Conservation (phyloP, 2,888 invertebrate species). For the Rapana venosa region DNA sequence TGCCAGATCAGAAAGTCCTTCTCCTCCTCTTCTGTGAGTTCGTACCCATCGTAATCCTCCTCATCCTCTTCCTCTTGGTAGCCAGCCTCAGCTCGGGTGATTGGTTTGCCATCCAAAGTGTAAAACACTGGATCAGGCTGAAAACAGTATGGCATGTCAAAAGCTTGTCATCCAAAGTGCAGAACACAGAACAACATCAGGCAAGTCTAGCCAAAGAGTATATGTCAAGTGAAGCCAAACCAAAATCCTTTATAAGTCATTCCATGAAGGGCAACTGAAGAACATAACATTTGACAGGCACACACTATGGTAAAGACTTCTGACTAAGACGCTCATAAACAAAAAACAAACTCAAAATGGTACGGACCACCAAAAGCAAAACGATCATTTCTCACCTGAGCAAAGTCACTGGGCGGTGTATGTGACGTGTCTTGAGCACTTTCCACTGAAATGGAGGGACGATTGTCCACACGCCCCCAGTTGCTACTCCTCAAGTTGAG, state of each 20-base stretch:
- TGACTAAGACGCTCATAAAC: too few relatives aligned
- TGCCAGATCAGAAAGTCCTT: conserved; percentile 62
- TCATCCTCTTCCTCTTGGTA: conserved; percentile 59
- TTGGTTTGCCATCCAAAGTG: conserved; percentile 63
- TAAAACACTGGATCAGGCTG: conserved; percentile 71
- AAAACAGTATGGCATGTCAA: neutral
- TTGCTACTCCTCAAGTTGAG: conserved; percentile 62
- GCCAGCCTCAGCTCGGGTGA: conserved; percentile 66
- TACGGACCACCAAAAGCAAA: too few relatives aligned
- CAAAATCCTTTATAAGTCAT: too few relatives aligned
- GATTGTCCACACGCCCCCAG: conserved; percentile 58
- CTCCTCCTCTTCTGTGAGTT: conserved; percentile 64
- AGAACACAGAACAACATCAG: too few relatives aligned
- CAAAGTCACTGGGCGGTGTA: neutral
- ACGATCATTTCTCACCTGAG: conserved; percentile 24
- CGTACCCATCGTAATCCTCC: conserved; percentile 52
- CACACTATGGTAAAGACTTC: too few relatives aligned
- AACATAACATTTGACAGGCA: too few relatives aligned
- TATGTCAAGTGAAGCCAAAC: too few relatives aligned
- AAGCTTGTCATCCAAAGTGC: too few relatives aligned
- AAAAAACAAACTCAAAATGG: too few relatives aligned
- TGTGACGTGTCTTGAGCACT: neutral
- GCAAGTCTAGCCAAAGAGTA: too few relatives aligned
- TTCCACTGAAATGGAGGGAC: neutral
- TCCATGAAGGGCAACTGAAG: too few relatives aligned